A percentile compares a stretch with the other conserved stretches of the same genome.
Evolutionary conservation across 92 coral and sea anemone genomes (phyloP).

Genomic region (Desmophyllum pertusum): DNA sequence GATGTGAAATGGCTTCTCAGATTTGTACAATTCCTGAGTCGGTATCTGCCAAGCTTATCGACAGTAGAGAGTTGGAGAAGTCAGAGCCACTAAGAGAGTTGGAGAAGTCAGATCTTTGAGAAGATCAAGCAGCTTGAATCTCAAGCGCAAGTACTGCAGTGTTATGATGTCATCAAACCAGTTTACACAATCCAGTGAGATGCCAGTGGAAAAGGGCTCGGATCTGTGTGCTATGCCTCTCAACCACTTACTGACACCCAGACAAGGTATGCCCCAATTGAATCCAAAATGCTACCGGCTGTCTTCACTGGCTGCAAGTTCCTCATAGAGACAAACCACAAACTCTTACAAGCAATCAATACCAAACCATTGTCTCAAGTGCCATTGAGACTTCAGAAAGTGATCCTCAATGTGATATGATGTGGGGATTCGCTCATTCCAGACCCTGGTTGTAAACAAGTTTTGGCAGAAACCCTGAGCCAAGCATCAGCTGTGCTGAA

Average conservation of each 20-base stretch:
- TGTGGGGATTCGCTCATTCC: too few species aligned
- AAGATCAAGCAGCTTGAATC: conserved; percentile 25
- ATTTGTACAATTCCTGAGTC: conserved; percentile 31
- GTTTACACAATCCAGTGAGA: conserved; percentile 1
- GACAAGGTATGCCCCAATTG: conserved; percentile 28
- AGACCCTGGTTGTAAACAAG: too few species aligned
- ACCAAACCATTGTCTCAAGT: conserved; percentile 32
- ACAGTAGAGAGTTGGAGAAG: conserved; percentile 18
- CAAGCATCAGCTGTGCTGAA: too few species aligned
- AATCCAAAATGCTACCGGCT: conserved; percentile 9
- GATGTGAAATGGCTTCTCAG: conserved; percentile 24
- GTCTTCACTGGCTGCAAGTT: not conserved
- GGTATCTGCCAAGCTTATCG: conserved; percentile 31
- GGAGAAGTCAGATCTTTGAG: too few species aligned
- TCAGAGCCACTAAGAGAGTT: too few species aligned
- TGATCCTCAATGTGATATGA: conserved; percentile 36
- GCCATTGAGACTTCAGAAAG: conserved; percentile 40
- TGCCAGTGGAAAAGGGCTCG: conserved; percentile 42
- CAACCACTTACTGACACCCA: conserved; percentile 27
- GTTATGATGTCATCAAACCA: conserved; percentile 22
- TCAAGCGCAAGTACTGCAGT: conserved; percentile 37
- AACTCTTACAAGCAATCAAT: conserved; percentile 24
- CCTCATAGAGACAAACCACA: conserved; percentile 39
- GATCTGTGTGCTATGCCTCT: conserved; percentile 45
- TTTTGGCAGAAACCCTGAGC: too few species aligned